phyloP scores from a whole-genome alignment of 2,797 vertebrate genomes.

The Danio tinwini region DNA sequence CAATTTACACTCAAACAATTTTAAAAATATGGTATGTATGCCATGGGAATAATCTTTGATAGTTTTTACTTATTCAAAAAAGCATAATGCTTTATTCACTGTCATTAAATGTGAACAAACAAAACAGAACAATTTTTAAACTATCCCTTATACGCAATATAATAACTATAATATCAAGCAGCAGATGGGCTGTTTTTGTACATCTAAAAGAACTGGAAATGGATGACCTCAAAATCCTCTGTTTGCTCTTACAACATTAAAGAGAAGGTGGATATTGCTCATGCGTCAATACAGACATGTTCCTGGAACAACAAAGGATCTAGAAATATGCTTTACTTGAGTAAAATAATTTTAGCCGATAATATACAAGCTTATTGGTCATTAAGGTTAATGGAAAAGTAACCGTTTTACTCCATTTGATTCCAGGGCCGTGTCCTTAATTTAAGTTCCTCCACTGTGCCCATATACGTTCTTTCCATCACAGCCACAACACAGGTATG shows the following conservation, averaged over 20 bases:
- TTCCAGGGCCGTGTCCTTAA: slow-evolving; percentile 90
- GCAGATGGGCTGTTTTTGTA: background rate
- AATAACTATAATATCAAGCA: background rate
- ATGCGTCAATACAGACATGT: background rate
- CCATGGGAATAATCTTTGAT: too few relatives aligned
- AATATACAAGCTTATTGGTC: background rate
- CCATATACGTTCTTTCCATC: slow-evolving; percentile 92
- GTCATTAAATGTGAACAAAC: too few relatives aligned
- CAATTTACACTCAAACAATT: too few relatives aligned
- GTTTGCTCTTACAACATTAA: background rate
- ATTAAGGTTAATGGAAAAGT: slow-evolving; percentile 10
- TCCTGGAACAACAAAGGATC: background rate
- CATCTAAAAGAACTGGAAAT: background rate
- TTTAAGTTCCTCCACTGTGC: slow-evolving; percentile 94
- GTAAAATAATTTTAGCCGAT: background rate
- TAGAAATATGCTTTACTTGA: background rate
- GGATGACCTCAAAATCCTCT: background rate
- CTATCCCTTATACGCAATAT: background rate
- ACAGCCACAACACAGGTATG: slow-evolving; percentile 90
- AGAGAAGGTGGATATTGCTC: background rate
- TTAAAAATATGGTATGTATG: too few relatives aligned
- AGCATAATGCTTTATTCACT: too few relatives aligned
- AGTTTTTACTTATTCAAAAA: too few relatives aligned
- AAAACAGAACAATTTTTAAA: too few relatives aligned
- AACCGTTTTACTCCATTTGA: slow-evolving; percentile 38